Percentiles rank a stretch among this genome's conserved stretches.
phyloP scores from a whole-genome alignment of 2,113 vertebrate genomes.

The Aegithalos caudatus region DNA sequence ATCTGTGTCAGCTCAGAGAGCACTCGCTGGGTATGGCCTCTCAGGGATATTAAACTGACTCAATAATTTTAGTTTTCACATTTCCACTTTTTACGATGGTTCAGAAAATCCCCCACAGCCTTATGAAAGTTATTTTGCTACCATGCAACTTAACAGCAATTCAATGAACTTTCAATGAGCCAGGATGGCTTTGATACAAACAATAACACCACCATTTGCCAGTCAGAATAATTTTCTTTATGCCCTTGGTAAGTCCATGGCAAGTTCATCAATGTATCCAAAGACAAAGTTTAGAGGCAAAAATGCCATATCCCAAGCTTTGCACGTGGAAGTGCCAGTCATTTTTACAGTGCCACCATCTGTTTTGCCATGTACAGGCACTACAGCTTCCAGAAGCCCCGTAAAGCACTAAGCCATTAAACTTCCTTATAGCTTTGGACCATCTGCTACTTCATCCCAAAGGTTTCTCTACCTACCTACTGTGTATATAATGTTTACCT shows the following conservation, averaged over 20 bases:
- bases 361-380: slow-evolving; percentile 34
- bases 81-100: slow-evolving; percentile 41
- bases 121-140: slow-evolving; percentile 6
- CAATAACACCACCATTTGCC: slow-evolving; percentile 2
- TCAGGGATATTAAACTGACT: not conserved
- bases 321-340: not conserved
- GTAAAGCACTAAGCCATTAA: slow-evolving; percentile 41
- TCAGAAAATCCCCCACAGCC: slow-evolving; percentile 41
- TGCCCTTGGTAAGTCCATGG: slow-evolving; percentile 38
- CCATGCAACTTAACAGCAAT: slow-evolving; percentile 36
- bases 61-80: slow-evolving; percentile 1
- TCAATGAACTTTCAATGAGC: not conserved
- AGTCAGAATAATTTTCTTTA: slow-evolving; percentile 43
- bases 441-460: slow-evolving; percentile 12
- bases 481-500: not conserved
- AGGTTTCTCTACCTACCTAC: not conserved
- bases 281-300: slow-evolving; percentile 15
- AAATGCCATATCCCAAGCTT: slow-evolving; percentile 20
- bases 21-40: not conserved
- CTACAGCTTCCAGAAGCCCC: slow-evolving; percentile 50
- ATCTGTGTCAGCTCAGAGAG: not conserved
- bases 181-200: not conserved
- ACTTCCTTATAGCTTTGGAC: slow-evolving; percentile 4
- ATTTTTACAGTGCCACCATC: slow-evolving; percentile 55
- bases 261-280: slow-evolving; percentile 35